These are phyloP conservation scores for Diachasmimorpha longicaudata DNA, from an alignment of 1,140 invertebrate species.

Conservation along the genomic window DNA sequence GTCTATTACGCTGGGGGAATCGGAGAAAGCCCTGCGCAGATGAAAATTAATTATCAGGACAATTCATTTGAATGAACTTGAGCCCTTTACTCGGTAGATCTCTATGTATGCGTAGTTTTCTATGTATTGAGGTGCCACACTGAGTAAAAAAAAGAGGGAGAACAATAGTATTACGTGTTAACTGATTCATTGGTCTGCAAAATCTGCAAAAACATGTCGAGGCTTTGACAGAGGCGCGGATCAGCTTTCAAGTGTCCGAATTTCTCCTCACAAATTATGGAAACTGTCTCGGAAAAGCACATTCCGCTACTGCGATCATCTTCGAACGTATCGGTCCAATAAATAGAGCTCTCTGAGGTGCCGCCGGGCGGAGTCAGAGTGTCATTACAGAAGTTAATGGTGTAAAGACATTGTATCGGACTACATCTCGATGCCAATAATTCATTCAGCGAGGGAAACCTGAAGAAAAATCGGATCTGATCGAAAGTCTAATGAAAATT, in stretches of 20 bases:
- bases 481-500: too few relatives aligned
- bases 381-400: constrained; percentile 40
- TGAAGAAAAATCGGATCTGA: constrained; percentile 23
- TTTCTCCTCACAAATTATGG: constrained; percentile 39
- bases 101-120: too few relatives aligned
- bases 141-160: too few relatives aligned
- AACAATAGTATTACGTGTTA: constrained; percentile 13
- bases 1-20: constrained; percentile 27
- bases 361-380: neutral
- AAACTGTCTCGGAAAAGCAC: neutral
- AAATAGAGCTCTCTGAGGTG: neutral
- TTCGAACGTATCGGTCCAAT: neutral
- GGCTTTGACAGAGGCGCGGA: constrained; percentile 36
- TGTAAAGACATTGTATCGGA: constrained; percentile 48
- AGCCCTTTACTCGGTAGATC: too few relatives aligned
- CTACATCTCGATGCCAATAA: constrained; percentile 47
- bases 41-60: neutral
- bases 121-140: too few relatives aligned
- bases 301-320: neutral
- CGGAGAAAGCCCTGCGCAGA: constrained; percentile 10
- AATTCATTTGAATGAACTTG: neutral
- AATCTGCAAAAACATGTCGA: constrained; percentile 40
- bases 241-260: constrained; percentile 44
- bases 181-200: constrained; percentile 36
- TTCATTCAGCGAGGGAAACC: constrained; percentile 53